phyloP scores from a whole-genome alignment of 2,797 vertebrate genomes.

The Cynopterus sphinx region DNA sequence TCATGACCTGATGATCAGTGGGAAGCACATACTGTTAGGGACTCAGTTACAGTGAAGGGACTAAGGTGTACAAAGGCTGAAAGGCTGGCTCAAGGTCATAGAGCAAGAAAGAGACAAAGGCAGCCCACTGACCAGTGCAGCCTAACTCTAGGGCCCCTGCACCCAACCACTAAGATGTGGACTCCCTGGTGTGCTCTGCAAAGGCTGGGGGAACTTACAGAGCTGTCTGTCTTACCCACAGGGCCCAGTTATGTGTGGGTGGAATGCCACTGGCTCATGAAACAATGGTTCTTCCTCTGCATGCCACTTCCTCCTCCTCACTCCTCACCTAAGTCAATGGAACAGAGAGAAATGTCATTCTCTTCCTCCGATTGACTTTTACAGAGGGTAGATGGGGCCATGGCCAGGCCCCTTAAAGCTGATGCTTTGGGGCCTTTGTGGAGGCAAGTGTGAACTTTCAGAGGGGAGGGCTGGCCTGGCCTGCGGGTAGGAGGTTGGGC shows the following conservation, averaged over 20 bases:
- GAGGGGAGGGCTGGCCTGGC: not conserved
- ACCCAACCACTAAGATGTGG: not conserved
- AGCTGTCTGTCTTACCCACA: not conserved
- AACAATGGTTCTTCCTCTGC: not conserved
- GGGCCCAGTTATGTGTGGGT: not conserved
- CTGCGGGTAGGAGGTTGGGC: not conserved
- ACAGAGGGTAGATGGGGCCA: too few species aligned
- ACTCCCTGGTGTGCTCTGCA: not conserved
- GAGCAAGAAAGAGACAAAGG: not conserved
- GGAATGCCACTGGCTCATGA: not conserved
- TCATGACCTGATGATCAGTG: not conserved
- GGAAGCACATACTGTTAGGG: not conserved
- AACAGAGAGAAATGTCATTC: not conserved
- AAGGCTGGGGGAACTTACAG: not conserved
- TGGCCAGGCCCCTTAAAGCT: not conserved
- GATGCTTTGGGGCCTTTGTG: not conserved
- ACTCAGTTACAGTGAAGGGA: not conserved
- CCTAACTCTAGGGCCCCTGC: not conserved
- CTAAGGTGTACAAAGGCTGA: not conserved
- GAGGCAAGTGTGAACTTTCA: not conserved
- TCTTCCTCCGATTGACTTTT: not conserved
- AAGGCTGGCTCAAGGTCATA: not conserved
- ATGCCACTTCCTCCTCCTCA: fast-evolving
- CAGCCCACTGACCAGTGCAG: not conserved
- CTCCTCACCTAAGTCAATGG: not conserved